Evolutionary conservation across 1,140 invertebrate species (phyloP), one percentile per base, ranked within the genome.

Genomic region (Stratiolaelaps scimitus): DNA sequence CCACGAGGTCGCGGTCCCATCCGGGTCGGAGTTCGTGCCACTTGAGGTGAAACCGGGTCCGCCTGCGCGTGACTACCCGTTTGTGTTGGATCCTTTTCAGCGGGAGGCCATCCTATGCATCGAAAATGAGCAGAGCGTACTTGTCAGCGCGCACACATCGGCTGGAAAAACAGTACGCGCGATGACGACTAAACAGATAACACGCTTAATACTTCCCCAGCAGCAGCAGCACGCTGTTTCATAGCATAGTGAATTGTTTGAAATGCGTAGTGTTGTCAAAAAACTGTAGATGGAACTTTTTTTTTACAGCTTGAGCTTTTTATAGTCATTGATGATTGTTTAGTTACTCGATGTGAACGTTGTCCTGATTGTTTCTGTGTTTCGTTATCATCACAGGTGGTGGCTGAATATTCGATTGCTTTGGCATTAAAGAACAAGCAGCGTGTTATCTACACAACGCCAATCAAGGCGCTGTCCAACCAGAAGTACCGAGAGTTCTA

Each of bases 121-220:
- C 69, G 93, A 99, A 74, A 98, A 98, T 76, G 86, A 92, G 74
- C 93, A 83, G 70, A 97, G 93, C 23, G 94, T 98, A 10, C 80
- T 99, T 23, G 95, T 99, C 0, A 97, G 94, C 0, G 95, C 96
- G 30, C 96, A 99, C 75, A 99, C 96, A 5, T 98, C 94, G n/a
- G 94, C 96, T 68, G 96, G 96, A 56, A 98, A 99, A 83, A 98
- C 95, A 64, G 95, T 98, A 23, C 92, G 26, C 26, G 53, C 10
- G 10, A n/a, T n/a, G n/a, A n/a, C n/a, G n/a, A n/a, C n/a, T n/a
- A n/a, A n/a, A n/a, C n/a, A n/a, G n/a, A n/a, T n/a, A n/a, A n/a
- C n/a, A n/a, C n/a, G n/a, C n/a, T n/a, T n/a, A n/a, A n/a, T n/a
- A n/a, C n/a, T n/a, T n/a, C n/a, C n/a, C n/a, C n/a, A n/a, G n/a